Base-by-base conservation (phyloP, 2,113 vertebrate species). In the Alethe diademata region DNA sequence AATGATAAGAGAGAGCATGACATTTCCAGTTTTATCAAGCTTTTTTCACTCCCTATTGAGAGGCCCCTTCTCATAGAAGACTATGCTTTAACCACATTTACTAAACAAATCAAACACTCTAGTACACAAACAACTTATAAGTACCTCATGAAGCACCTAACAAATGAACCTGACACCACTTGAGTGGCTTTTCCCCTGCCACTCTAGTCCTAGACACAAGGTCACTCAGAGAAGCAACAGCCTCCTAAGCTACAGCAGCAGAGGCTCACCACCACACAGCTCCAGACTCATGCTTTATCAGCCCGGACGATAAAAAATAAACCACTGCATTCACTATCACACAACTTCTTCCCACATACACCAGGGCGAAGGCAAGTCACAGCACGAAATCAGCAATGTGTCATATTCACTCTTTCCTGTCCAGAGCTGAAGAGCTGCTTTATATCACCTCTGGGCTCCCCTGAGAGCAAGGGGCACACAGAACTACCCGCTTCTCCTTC, bases 331-430 rank as follows among this genome's bases (percentile, higher is more conserved):
- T 26, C 4, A 1, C n/a, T 57, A 28, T 4, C 38, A 54, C 33
- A 48, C n/a, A 38, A 3, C 65, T 75, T 17, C 60, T 71, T 24
- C 33, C 40, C n/a, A 64, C 31, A 7, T 3, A 11, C 2, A 33
- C 9, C 11, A 38, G 33, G 35, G 61, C 35, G 19, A 64, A 76
- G 48, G 11, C 56, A 69, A 87, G 73, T 19, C 25, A 42, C 17
- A 71, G 43, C 25, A 18, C 1, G 0, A 51, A 26, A 56, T 8
- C 40, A 45, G 51, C 2, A 2, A 28, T 0, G 1, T 2, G 8
- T 16, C 6, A 1, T 0, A 4, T 15, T 31, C 56, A 50, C 43
- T 13, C 22, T 6, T 31, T 69, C 14, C 64, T 9, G 5, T 2
- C 19, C 36, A 12, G 56, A 31, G 54, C 26, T 6, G 2, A 40